Conservation (phyloP, 2,888 invertebrate genomes). For the Nowickia ferox region DNA sequence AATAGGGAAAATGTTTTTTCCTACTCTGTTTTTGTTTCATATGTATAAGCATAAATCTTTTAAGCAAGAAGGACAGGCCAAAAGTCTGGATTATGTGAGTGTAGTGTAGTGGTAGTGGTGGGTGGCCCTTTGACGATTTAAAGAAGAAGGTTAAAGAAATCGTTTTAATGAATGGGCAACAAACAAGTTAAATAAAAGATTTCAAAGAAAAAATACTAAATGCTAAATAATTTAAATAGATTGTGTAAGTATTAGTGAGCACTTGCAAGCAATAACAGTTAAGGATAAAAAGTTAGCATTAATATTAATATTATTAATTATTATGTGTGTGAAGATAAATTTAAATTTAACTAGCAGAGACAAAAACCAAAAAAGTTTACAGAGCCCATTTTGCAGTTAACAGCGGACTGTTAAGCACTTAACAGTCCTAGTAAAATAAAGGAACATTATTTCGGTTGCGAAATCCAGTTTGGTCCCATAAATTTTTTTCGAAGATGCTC, state of each 20-base stretch:
- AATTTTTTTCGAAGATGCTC: too few relatives aligned
- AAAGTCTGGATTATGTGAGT: neutral
- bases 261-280: neutral
- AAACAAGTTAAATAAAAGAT: constrained; percentile 40
- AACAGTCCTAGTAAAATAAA: too few relatives aligned
- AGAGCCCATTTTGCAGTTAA: too few relatives aligned
- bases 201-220: constrained; percentile 21
- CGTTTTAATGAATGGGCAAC: constrained; percentile 58
- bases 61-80: constrained; percentile 38
- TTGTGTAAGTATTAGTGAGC: neutral
- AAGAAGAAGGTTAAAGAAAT: constrained; percentile 68
- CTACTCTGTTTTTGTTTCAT: constrained; percentile 71
- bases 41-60: constrained; percentile 78
- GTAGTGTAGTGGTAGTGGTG: neutral
- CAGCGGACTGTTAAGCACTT: too few relatives aligned
- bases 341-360: too few relatives aligned
- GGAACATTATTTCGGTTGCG: too few relatives aligned
- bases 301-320: too few relatives aligned
- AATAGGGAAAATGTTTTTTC: constrained; percentile 43
- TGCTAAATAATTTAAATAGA: constrained; percentile 39
- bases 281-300: too few relatives aligned
- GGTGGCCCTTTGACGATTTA: constrained; percentile 42
- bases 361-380: too few relatives aligned
- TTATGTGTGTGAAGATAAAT: too few relatives aligned
- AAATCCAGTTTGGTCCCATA: too few relatives aligned